A percentile compares a stretch with the other conserved stretches of the same genome.
phyloP scores from a whole-genome alignment of 2,797 vertebrate genomes.

The Graptemys geographica region DNA sequence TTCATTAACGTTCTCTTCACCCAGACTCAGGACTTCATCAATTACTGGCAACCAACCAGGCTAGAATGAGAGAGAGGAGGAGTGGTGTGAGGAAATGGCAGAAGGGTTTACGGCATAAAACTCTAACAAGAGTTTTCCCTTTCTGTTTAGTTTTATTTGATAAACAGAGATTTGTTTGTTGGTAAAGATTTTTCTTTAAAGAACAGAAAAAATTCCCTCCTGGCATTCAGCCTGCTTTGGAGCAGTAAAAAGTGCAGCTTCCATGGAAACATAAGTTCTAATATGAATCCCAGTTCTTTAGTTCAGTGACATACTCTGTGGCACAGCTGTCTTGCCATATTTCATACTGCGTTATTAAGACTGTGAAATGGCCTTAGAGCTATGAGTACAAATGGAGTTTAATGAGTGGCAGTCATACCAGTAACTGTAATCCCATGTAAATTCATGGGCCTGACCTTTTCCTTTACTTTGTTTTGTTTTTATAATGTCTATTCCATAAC shows the following conservation, averaged over 20 bases:
- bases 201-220: slow-evolving; percentile 23
- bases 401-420: not conserved
- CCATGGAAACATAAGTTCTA: not conserved
- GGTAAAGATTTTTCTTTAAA: not conserved
- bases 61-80: not conserved
- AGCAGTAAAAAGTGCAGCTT: not conserved
- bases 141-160: not conserved
- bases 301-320: not conserved
- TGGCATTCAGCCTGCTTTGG: not conserved
- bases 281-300: not conserved
- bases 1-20: not conserved
- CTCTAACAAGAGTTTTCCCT: not conserved
- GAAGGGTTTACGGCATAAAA: slow-evolving; percentile 14
- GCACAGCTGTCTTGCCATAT: not conserved
- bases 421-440: not conserved
- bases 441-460: not conserved
- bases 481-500: slow-evolving; percentile 4
- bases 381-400: slow-evolving; percentile 3
- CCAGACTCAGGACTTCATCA: not conserved
- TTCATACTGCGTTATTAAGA: not conserved
- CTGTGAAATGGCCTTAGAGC: not conserved
- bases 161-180: rapidly evolving
- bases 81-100: slow-evolving; percentile 17
- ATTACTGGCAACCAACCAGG: slow-evolving; percentile 12
- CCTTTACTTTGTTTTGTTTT: not conserved